Base-by-base conservation (phyloP, 2,888 invertebrate species). In the Nomada ruficornis region DNA sequence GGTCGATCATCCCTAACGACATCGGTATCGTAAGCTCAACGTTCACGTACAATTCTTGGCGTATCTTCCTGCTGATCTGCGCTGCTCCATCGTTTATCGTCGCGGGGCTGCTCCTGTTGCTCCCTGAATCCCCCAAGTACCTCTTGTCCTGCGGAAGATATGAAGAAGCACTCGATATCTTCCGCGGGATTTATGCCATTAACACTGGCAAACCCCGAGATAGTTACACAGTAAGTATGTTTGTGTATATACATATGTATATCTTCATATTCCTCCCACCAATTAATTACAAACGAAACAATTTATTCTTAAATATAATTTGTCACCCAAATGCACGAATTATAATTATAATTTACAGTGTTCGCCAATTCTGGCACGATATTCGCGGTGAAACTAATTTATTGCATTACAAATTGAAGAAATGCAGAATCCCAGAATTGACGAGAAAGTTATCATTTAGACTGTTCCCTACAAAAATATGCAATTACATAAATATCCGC, bases 61-160 rank as follows among this genome's bases (percentile, higher is more conserved):
- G 98, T 91, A 97, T 98, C 91, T 98, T 98, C 94, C 95, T 98
- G 90, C 95, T 98, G 89, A 96, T 98, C 83, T 98, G 98, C 95
- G 97, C 98, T 87, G 94, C 98, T 90, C 98, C 98, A 71, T 98
- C 98, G 74, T 97, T 98, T 93, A 94, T 98, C 83, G 98, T 98
- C 78, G 98, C 97, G 74, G 96, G 96, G 82, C 94, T 98, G 86
- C 95, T 98, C 50, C 96, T 97, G 94, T 96, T 97, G 89, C 94
- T 98, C 90, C 98, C 98, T 5, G 98, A 98, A 94, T 98, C 98
- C 88, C 98, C 98, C 1, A 98, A 98, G 93, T 98, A 97, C 94
- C 95, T 98, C 72, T 95, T 98, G 83, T 95, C 97, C 60, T 96
- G 96, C 86, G 97, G 98, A 77, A 96, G 96, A 90, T 96, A 96